These are phyloP conservation scores for Oxygymnocypris stewartii DNA, from an alignment of 2,113 vertebrate species.

Conservation along the genomic window DNA sequence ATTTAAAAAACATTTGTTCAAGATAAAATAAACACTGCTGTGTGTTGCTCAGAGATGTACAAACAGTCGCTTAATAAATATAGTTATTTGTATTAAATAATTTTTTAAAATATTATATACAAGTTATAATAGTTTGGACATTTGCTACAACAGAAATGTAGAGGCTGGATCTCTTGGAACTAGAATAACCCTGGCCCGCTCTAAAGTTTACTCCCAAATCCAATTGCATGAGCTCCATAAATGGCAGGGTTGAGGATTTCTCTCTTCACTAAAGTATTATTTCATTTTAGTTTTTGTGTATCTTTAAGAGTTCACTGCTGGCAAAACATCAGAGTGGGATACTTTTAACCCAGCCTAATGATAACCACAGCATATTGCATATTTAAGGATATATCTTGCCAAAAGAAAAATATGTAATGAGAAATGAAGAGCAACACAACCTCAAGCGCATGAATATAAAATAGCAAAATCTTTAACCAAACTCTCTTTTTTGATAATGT, in stretches of 20 bases:
- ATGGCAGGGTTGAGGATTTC: conserved; percentile 57
- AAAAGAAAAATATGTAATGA: conserved; percentile 65
- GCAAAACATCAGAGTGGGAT: conserved; percentile 60
- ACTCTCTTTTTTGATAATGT: neutral
- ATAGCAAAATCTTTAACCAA: neutral
- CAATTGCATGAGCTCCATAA: conserved; percentile 54
- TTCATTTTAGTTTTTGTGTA: conserved; percentile 57
- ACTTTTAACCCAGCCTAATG: conserved; percentile 65
- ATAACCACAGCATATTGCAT: conserved; percentile 60
- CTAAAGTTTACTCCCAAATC: neutral
- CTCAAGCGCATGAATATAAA: conserved; percentile 4
- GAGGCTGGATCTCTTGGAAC: neutral
- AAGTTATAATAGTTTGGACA: neutral
- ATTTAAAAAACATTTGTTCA: neutral
- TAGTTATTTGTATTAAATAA: neutral
- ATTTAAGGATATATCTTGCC: conserved; percentile 55
- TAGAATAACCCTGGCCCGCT: neutral
- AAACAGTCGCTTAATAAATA: neutral
- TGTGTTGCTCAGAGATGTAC: neutral
- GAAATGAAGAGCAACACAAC: conserved; percentile 52
- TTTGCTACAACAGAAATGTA: neutral
- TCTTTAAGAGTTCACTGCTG: conserved; percentile 59
- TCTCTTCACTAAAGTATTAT: conserved; percentile 64
- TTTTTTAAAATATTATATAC: neutral
- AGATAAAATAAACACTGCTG: neutral